Percentiles rank a stretch among this genome's conserved stretches.
Conservation (phyloP, 2,113 vertebrate genomes). For the Sebastes schlegelii region DNA sequence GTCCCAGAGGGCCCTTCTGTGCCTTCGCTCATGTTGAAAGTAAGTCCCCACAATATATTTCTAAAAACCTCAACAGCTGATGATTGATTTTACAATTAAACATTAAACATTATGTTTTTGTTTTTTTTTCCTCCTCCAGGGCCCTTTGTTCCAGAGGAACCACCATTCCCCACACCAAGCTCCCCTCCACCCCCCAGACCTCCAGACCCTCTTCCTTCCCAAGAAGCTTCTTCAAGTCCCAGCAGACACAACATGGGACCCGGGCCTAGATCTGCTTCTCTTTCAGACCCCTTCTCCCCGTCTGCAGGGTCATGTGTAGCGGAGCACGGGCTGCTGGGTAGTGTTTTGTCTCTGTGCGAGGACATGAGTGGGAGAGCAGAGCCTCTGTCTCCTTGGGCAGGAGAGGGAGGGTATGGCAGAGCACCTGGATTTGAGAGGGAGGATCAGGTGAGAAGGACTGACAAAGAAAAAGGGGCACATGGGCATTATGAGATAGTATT, state of each 20-base stretch:
- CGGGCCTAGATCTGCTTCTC: slow-evolving; percentile 71
- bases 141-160: slow-evolving; percentile 86
- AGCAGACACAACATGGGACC: slow-evolving; percentile 51
- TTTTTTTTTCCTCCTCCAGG: slow-evolving; percentile 77
- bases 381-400: slow-evolving; percentile 83
- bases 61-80: neutral
- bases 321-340: slow-evolving; percentile 82
- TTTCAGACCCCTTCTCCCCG: slow-evolving; percentile 80
- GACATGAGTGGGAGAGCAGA: slow-evolving; percentile 82
- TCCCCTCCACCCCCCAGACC: slow-evolving; percentile 86
- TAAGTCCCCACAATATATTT: slow-evolving; percentile 74
- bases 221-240: slow-evolving; percentile 60
- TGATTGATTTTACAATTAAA: neutral
- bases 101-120: neutral
- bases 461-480: neutral
- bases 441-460: slow-evolving; percentile 88
- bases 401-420: slow-evolving; percentile 91
- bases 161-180: slow-evolving; percentile 87
- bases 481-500: no score
- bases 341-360: slow-evolving; percentile 78
- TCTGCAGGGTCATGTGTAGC: slow-evolving; percentile 85
- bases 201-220: slow-evolving; percentile 77
- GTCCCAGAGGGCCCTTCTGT: slow-evolving; percentile 98
- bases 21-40: slow-evolving; percentile 98
- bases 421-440: slow-evolving; percentile 97